Evolutionary conservation across 1,140 invertebrate species (phyloP).

Genomic region (Drosophila lacteicornis): DNA sequence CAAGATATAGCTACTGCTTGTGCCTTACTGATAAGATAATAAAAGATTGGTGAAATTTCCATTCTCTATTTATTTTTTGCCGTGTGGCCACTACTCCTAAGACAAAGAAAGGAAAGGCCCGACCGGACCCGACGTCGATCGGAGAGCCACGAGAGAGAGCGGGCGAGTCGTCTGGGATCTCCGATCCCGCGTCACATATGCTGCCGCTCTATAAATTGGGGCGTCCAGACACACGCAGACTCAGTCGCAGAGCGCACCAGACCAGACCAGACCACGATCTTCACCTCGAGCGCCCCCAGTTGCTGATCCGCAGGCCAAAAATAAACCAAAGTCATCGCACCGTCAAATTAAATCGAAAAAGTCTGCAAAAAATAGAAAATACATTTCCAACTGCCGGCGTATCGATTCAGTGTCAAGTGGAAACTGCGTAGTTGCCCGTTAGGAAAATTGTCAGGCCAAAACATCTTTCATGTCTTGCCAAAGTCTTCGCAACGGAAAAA

Average conservation of each 20-base stretch:
- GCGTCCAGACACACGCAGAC: slow-evolving; percentile 36
- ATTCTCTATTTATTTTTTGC: slow-evolving; percentile 5
- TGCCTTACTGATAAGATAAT: slow-evolving; percentile 7
- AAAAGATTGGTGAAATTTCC: neutral
- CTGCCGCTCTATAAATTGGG: slow-evolving; percentile 47
- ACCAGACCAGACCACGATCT: slow-evolving; percentile 44
- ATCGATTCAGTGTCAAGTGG: slow-evolving; percentile 28
- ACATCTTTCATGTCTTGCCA: slow-evolving; percentile 77
- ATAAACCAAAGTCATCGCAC: slow-evolving; percentile 47
- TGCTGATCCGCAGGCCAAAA: slow-evolving; percentile 41
- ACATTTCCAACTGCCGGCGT: slow-evolving; percentile 16
- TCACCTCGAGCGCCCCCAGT: slow-evolving; percentile 13
- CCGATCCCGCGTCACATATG: slow-evolving; percentile 24
- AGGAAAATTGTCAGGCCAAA: slow-evolving; percentile 56
- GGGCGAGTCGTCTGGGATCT: slow-evolving; percentile 8
- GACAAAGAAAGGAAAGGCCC: slow-evolving; percentile 63
- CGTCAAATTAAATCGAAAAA: slow-evolving; percentile 16
- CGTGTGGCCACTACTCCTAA: slow-evolving; percentile 27
- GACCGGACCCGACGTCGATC: slow-evolving; percentile 30
- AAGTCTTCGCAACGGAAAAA: slow-evolving; percentile 62
- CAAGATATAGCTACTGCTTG: neutral
- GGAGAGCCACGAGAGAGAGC: slow-evolving; percentile 23
- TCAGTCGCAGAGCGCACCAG: slow-evolving; percentile 60
- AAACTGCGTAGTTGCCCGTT: slow-evolving; percentile 34
- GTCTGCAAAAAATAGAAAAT: slow-evolving; percentile 51